Evolutionary conservation across 1,140 invertebrate species (phyloP).

Genomic region (Panagrolaimus sp.): DNA sequence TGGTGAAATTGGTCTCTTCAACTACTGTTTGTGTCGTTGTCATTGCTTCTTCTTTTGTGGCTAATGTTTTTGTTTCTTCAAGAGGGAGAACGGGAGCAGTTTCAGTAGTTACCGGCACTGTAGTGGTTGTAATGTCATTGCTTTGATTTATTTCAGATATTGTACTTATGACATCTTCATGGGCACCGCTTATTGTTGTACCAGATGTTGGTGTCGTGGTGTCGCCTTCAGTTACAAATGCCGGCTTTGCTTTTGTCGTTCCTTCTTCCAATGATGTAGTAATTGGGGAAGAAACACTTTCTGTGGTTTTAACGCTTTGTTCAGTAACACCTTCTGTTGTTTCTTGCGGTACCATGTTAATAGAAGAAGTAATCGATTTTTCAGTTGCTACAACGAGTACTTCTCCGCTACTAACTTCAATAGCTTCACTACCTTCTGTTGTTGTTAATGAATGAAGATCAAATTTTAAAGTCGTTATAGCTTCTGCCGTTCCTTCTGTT

Average conservation of each 20-base stretch:
- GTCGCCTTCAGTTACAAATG: not conserved
- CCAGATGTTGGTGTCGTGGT: no score
- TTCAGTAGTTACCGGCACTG: not conserved
- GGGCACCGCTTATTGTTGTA: not conserved
- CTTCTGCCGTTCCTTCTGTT: not conserved
- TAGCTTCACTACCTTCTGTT: no score
- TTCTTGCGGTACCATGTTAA: no score
- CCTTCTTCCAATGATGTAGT: not conserved
- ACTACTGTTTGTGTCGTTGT: not conserved
- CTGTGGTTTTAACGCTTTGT: no score
- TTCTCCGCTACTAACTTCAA: no score
- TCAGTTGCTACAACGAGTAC: no score
- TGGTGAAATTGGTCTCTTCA: not conserved
- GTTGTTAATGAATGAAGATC: no score
- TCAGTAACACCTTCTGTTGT: no score
- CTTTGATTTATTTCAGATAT: not conserved
- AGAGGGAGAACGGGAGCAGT: not conserved
- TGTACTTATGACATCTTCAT: not conserved
- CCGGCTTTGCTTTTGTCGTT: not conserved
- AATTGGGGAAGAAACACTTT: no score
- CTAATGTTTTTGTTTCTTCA: conserved; percentile 1
- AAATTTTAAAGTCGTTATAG: not conserved
- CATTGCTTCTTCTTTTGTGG: not conserved
- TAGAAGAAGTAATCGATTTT: no score
- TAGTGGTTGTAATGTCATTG: not conserved